Evolutionary conservation across 2,113 vertebrate genomes (phyloP).

Genomic region (Mellivora capensis): DNA sequence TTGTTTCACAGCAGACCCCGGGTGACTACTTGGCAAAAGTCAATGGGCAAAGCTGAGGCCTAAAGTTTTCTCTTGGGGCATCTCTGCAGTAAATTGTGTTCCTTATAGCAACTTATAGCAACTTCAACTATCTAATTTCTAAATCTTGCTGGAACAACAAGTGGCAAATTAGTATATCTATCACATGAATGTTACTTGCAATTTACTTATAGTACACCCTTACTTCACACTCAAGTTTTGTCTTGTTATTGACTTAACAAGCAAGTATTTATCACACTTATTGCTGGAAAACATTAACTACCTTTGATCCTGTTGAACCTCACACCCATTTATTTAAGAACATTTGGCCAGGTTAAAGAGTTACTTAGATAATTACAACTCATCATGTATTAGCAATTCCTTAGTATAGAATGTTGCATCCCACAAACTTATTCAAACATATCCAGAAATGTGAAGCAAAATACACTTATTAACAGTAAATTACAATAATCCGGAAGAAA

Average conservation of each 20-base stretch:
- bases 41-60: constrained; percentile 55
- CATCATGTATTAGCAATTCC: neutral
- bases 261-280: constrained; percentile 78
- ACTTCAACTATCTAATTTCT: constrained; percentile 73
- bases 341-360: constrained; percentile 54
- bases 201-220: constrained; percentile 69
- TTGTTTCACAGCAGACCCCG: constrained; percentile 62
- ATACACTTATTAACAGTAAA: neutral
- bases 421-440: neutral
- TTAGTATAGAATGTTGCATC: neutral
- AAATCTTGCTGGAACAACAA: constrained; percentile 77
- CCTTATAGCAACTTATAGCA: constrained; percentile 67
- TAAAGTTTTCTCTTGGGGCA: constrained; percentile 68
- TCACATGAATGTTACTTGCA: constrained; percentile 69
- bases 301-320: constrained; percentile 48
- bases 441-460: constrained; percentile 9
- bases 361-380: constrained; percentile 56
- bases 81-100: constrained; percentile 74
- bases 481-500: neutral
- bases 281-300: constrained; percentile 77
- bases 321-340: constrained; percentile 32
- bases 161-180: constrained; percentile 75
- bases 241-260: constrained; percentile 75
- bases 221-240: constrained; percentile 72
- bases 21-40: constrained; percentile 64